Conservation (phyloP, 2,888 invertebrate genomes). For the Geophilus truncorum region DNA sequence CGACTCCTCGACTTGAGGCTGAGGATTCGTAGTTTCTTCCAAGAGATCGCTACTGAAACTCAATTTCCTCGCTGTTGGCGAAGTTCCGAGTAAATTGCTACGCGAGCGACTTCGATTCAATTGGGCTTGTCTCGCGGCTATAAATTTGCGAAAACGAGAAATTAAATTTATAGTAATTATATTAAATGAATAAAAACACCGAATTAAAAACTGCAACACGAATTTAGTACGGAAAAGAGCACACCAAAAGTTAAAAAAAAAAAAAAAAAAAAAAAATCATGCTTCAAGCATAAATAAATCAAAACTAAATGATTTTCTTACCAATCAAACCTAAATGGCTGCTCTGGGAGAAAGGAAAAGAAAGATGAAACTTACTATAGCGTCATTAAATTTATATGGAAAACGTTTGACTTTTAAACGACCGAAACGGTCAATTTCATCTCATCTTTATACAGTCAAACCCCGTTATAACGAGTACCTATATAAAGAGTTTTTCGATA, state of each 20-base stretch:
- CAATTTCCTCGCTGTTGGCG: neutral
- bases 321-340: neutral
- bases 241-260: too few relatives aligned
- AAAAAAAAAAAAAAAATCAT: neutral
- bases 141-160: conserved; percentile 43
- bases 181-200: neutral
- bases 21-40: neutral
- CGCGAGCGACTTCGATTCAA: conserved; percentile 75
- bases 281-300: neutral
- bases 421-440: too few relatives aligned
- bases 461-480: too few relatives aligned
- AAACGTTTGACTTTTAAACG: too few relatives aligned
- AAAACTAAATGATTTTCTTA: neutral
- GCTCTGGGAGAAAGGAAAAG: neutral
- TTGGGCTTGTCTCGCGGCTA: conserved; percentile 87
- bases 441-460: too few relatives aligned
- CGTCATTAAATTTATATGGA: neutral
- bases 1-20: neutral
- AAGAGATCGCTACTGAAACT: neutral
- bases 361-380: neutral
- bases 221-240: neutral
- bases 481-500: too few relatives aligned
- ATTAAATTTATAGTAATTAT: too few relatives aligned
- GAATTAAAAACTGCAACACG: neutral
- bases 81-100: conserved; percentile 7